Conservation (phyloP, 1,140 invertebrate species). For the Diachasma alloeum region DNA sequence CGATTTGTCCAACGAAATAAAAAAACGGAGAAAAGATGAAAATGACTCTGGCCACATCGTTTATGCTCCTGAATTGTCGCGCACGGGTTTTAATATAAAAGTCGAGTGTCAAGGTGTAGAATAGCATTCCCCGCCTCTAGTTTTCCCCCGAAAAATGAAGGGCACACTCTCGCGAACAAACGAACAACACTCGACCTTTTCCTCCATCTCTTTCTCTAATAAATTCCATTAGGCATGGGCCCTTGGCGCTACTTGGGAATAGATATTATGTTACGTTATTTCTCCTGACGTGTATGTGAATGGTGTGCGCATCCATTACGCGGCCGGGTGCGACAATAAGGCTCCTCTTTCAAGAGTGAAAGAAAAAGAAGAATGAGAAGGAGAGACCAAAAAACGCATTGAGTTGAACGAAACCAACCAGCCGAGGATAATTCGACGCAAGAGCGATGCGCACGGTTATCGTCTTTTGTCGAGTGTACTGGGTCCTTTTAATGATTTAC, state of each 20-base stretch:
- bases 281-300: constrained; percentile 43
- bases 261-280: constrained; percentile 59
- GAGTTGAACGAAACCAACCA: constrained; percentile 40
- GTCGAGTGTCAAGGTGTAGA: background rate
- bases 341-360: constrained; percentile 25
- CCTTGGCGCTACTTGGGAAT: constrained; percentile 50
- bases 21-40: background rate
- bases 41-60: background rate
- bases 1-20: background rate
- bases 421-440: constrained; percentile 56
- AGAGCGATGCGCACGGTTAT: constrained; percentile 17
- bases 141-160: background rate
- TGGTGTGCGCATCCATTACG: constrained; percentile 55
- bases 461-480: constrained; percentile 38
- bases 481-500: background rate
- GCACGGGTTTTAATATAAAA: background rate
- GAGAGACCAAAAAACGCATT: background rate
- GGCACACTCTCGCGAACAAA: constrained; percentile 15
- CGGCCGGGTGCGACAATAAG: constrained; percentile 54
- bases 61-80: constrained; percentile 10
- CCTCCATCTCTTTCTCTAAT: constrained; percentile 48
- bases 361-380: background rate
- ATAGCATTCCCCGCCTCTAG: background rate
- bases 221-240: constrained; percentile 63
- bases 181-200: background rate